Conservation (phyloP, 1,140 invertebrate species). For the Anoplophora glabripennis region DNA sequence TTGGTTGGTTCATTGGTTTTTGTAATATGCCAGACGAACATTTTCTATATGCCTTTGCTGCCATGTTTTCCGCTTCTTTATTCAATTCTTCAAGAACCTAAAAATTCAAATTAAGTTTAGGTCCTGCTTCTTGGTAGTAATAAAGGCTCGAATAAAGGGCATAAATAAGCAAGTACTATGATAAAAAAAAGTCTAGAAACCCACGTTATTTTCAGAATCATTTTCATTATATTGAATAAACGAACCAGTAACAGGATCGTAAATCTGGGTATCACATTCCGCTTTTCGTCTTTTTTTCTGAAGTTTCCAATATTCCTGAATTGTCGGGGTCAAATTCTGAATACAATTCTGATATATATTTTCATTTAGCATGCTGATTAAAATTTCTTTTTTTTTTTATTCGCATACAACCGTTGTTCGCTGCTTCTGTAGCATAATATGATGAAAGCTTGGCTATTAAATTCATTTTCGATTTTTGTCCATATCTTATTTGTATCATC, state of each 20-base stretch:
- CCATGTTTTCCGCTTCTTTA: slow-evolving; percentile 4
- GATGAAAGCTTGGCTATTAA: slow-evolving; percentile 4
- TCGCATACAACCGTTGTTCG: slow-evolving; percentile 6
- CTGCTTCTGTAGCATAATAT: slow-evolving; percentile 7
- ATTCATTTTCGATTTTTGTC: slow-evolving; percentile 7
- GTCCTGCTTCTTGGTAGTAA: slow-evolving; percentile 6
- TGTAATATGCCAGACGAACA: slow-evolving; percentile 2
- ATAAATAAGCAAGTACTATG: slow-evolving; percentile 9
- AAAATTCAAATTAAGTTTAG: neutral
- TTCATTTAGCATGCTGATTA: slow-evolving; percentile 1
- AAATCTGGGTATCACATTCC: slow-evolving; percentile 7
- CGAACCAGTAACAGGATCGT: slow-evolving; percentile 3
- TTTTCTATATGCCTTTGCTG: slow-evolving; percentile 8
- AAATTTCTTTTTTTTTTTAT: slow-evolving; percentile 4
- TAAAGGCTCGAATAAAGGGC: slow-evolving; percentile 6
- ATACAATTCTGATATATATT: neutral
- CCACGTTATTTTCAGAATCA: slow-evolving; percentile 5
- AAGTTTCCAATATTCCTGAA: neutral
- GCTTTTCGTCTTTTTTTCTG: slow-evolving; percentile 8
- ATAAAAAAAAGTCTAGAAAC: slow-evolving; percentile 7
- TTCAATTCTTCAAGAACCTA: slow-evolving; percentile 5
- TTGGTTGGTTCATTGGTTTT: slow-evolving; percentile 5
- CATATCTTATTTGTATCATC: slow-evolving; percentile 7
- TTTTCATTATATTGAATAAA: slow-evolving; percentile 4
- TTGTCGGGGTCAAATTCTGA: no score